Conservation (phyloP, 2,888 invertebrate species). For the Gonocerus acuteangulatus region DNA sequence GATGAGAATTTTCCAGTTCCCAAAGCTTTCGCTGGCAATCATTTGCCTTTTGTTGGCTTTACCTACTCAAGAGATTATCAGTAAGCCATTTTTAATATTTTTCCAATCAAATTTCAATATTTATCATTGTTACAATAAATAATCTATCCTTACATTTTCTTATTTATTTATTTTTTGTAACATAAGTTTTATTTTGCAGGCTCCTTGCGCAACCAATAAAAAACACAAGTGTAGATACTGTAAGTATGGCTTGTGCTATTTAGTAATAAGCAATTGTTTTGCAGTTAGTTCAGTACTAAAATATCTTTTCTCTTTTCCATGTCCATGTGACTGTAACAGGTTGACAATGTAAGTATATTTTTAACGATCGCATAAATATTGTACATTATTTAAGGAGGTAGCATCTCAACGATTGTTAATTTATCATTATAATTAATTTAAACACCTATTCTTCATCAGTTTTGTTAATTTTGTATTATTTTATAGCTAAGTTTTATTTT, state of each 20-base stretch:
- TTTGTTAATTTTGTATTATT: too few species aligned
- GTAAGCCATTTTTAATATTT: constrained; percentile 40
- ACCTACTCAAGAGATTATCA: constrained; percentile 94
- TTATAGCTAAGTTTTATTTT: too few species aligned
- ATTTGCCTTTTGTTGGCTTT: constrained; percentile 96
- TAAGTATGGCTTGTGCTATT: constrained; percentile 23
- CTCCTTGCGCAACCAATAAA: constrained; percentile 23
- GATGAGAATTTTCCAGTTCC: constrained; percentile 94
- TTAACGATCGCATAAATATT: background rate
- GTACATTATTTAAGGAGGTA: background rate
- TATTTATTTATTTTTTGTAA: too few species aligned
- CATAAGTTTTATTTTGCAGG: constrained; percentile 14
- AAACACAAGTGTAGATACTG: constrained; percentile 27
- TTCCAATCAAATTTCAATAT: background rate
- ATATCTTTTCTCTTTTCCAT: constrained; percentile 20
- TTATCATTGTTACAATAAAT: background rate
- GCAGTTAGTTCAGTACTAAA: too few species aligned
- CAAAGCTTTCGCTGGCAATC: constrained; percentile 96
- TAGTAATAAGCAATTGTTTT: too few species aligned
- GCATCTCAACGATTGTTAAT: background rate
- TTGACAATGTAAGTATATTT: constrained; percentile 30
- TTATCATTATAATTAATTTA: background rate
- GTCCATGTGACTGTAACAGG: constrained; percentile 17
- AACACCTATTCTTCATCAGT: too few species aligned
- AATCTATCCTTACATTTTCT: background rate